phyloP scores from a whole-genome alignment of 2,888 invertebrate genomes.

The Sminthurides aquaticus region DNA sequence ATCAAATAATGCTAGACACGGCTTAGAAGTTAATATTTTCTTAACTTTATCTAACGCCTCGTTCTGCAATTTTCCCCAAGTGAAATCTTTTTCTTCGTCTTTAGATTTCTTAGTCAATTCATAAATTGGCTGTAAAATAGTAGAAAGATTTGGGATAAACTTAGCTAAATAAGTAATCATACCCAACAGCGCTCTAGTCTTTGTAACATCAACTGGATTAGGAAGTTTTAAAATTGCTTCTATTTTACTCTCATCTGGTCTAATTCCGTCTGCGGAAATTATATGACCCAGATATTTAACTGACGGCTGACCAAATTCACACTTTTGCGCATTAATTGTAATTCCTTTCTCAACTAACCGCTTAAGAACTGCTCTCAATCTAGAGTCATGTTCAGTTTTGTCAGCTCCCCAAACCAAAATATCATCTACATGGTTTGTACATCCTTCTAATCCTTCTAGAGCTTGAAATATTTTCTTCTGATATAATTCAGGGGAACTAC shows the following conservation, averaged over 20 bases:
- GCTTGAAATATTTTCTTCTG: constrained; percentile 18
- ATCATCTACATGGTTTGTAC: constrained; percentile 14
- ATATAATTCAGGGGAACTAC: constrained; percentile 23
- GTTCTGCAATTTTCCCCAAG: constrained; percentile 40
- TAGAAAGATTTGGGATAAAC: constrained; percentile 45
- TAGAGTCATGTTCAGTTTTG: no score
- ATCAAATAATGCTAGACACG: constrained; percentile 45
- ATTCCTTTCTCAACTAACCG: not conserved
- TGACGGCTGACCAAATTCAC: constrained; percentile 36
- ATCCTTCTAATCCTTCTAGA: constrained; percentile 23
- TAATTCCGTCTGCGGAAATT: constrained; percentile 42
- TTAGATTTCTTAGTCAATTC: constrained; percentile 43
- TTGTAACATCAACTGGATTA: constrained; percentile 36
- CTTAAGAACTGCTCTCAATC: constrained; percentile 8
- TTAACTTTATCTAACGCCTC: constrained; percentile 44
- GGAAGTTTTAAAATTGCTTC: constrained; percentile 44
- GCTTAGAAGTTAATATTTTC: constrained; percentile 39
- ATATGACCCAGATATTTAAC: constrained; percentile 43
- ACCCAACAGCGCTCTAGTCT: constrained; percentile 44
- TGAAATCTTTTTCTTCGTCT: constrained; percentile 40
- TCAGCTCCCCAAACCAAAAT: constrained; percentile 3
- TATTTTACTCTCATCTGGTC: constrained; percentile 44
- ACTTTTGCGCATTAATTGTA: constrained; percentile 39
- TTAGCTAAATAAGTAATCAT: constrained; percentile 46
- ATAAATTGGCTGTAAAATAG: constrained; percentile 44